Evolutionary conservation across 2,888 invertebrate genomes (phyloP).

Genomic region (Reticulitermes lucifugus): DNA sequence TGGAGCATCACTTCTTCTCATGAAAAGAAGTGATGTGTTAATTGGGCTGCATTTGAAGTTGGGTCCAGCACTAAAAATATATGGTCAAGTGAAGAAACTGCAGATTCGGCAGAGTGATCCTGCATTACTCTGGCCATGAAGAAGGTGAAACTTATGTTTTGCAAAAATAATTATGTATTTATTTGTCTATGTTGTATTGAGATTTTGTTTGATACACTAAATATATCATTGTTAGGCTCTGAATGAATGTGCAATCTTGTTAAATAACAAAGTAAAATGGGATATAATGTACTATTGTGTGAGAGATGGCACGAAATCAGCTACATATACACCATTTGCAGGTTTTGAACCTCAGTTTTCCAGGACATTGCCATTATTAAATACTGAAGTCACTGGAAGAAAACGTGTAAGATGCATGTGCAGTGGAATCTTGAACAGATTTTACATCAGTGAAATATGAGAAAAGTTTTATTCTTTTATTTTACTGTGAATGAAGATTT

Average conservation of each 20-base stretch:
- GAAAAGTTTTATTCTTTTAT: too few relatives aligned
- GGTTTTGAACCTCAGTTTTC: too few relatives aligned
- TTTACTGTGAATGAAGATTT: too few relatives aligned
- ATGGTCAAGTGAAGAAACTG: constrained; percentile 82
- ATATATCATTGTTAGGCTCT: not conserved
- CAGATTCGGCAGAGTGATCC: constrained; percentile 83
- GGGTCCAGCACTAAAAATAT: constrained; percentile 89
- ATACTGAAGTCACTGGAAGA: too few relatives aligned
- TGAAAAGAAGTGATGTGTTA: constrained; percentile 87
- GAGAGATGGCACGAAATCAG: not conserved
- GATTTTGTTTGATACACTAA: not conserved
- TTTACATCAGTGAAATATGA: too few relatives aligned
- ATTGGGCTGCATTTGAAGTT: constrained; percentile 84
- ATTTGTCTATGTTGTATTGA: not conserved
- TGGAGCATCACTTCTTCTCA: constrained; percentile 85
- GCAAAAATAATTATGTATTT: not conserved
- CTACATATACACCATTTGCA: not conserved
- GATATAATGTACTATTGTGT: not conserved
- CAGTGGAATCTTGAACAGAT: too few relatives aligned
- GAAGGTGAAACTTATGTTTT: not conserved
- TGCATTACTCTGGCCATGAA: constrained; percentile 76
- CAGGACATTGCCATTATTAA: too few relatives aligned
- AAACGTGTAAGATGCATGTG: too few relatives aligned
- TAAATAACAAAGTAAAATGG: not conserved
- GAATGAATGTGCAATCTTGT: not conserved